phyloP scores from a whole-genome alignment of 2,113 vertebrate species.

The Tonatia bakeri region DNA sequence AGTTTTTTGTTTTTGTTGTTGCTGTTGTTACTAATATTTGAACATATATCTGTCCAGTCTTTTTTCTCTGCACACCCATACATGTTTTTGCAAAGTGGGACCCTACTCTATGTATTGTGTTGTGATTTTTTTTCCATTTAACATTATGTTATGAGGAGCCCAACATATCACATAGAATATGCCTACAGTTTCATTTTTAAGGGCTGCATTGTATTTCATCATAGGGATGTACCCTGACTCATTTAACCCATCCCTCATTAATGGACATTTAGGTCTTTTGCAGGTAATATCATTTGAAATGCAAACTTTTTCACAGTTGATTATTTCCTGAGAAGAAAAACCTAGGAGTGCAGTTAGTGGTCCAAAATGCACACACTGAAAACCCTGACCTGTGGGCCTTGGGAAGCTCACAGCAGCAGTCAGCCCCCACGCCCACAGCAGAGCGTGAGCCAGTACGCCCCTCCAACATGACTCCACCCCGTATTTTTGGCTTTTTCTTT shows the following conservation, averaged over 20 bases:
- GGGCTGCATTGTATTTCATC: neutral
- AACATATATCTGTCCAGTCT: neutral
- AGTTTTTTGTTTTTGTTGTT: neutral
- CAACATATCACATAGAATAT: neutral
- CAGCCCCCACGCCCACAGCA: too few species aligned
- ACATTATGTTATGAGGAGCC: neutral
- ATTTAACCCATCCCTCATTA: neutral
- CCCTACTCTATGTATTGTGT: neutral
- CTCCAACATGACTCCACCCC: neutral
- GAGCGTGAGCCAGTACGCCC: accelerated
- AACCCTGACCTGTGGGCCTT: neutral
- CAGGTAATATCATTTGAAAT: neutral
- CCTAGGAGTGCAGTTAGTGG: neutral
- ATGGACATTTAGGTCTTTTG: neutral
- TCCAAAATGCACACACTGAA: neutral
- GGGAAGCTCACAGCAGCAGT: too few species aligned
- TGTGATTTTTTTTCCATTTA: neutral
- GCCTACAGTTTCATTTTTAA: neutral
- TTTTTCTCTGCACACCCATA: neutral
- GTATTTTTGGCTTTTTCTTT: neutral
- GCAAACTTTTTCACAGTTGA: neutral
- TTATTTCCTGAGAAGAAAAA: neutral
- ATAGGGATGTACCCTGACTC: neutral
- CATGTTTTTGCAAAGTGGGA: neutral
- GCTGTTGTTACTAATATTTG: neutral